Evolutionary conservation across 2,888 invertebrate genomes (phyloP), one percentile per base, ranked within the genome.

Genomic region (Carcina quercana): DNA sequence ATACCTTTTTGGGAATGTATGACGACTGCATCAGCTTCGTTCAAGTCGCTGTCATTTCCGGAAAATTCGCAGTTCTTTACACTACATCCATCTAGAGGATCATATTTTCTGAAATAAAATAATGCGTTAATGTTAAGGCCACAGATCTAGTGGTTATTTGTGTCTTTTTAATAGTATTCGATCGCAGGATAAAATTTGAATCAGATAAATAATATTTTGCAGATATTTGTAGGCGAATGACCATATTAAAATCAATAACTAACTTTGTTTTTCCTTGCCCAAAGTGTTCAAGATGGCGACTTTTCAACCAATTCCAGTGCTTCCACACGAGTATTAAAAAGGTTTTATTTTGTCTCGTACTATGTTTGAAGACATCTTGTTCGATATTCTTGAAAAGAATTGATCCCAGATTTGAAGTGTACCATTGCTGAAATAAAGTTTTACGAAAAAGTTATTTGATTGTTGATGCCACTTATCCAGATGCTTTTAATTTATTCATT

Each of bases 321-420:
- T 86, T 82, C 88, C 88, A 89, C 27, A 88, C 63, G 13, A 88
- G 61, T 40, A 89, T 85, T 39, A 76, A 63, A 46, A 72, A 85
- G 3, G 42, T 62, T 41, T 52, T 63, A 10, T 56, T 39, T 14
- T 37, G 19, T 13, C 31, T 39, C 3, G 27, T 21, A 13, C 31
- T 19, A 8, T 24, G 17, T 20, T 8, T 14, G 25, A 26, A 41
- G 7, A 22, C 10, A 10, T 35, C 25, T 14, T 14, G 19, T 5
- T 34, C 32, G 30, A 24, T 15, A 26, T 58, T 54, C 40, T 55
- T 55, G 30, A 59, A 67, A 31, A 64, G 38, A 32, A 58, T 43
- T 14, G 56, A 40, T 27, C 68, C 68, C 25, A 67, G 39, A 38
- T 59, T 56, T 10, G 66, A 65, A 24, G 64, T 60, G n/a, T 32